Base-by-base conservation (phyloP, 2,888 invertebrate species). In the Willowsia nigromaculata region DNA sequence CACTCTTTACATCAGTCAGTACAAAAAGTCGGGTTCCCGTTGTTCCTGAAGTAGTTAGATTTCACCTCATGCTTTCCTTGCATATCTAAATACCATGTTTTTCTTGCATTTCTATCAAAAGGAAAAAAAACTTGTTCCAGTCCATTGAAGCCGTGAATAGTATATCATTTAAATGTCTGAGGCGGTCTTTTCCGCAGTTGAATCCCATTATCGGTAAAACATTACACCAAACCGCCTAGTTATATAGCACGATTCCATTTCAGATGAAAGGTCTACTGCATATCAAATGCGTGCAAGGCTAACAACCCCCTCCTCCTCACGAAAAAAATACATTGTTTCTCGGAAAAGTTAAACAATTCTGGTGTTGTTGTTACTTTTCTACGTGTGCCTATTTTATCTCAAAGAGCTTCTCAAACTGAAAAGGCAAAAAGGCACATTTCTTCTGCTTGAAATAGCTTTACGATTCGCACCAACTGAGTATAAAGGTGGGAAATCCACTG, bases 311-410 rank as follows among this genome's bases (percentile, higher is more conserved):
- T 9, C 1, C n/a, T 13, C 9, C 22, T 68, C 18, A 33, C 68
- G n/a, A 37, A n/a, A 11, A 50, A 47, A 50, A 47, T 25, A 43
- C 50, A 74, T 74, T 74, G 74, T 50, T 74, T 74, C 74, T 50
- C 11, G 13, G 13, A 18, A 40, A 50, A 74, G 27, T 74, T 74
- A 27, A 25, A 43, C 43, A 33, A n/a, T 71, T 71, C 71, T 43
- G 27, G 25, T 47, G 25, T 74, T 74, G 74, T 74, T 74, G 47
- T 47, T 74, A 74, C 27, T 74, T 74, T 74, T 74, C 74, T 74
- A 74, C 74, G 74, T 74, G 74, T 3, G 47, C 43, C 47, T 50
- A 47, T 74, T 74, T 74, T 7, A 43, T 27, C 43, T 25, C 47
- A 68, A 68, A 37, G 37, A n/a, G 18, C 33, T 33, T 22, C n/a